phyloP scores from a whole-genome alignment of 2,888 invertebrate species.

The Gasteruption jaculator region DNA sequence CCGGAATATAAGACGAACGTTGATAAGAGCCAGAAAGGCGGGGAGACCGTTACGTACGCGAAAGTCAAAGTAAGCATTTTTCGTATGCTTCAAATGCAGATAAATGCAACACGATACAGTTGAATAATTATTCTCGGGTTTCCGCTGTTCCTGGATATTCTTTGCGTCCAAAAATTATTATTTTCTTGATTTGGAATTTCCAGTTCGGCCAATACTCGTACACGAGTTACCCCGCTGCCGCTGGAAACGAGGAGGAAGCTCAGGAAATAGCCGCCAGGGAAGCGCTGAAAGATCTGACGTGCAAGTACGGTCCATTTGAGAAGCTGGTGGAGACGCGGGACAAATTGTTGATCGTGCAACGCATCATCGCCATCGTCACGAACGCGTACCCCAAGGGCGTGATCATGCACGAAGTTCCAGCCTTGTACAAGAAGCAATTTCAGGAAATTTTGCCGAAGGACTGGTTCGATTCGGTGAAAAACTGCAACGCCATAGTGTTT shows the following conservation, averaged over 20 bases:
- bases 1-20: slow-evolving; percentile 27
- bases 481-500: slow-evolving; percentile 56
- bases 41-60: slow-evolving; percentile 21
- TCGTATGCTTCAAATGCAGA: no score
- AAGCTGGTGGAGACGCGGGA: slow-evolving; percentile 27
- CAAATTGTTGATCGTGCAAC: slow-evolving; percentile 32
- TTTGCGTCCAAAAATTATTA: neutral
- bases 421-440: slow-evolving; percentile 58
- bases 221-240: slow-evolving; percentile 53
- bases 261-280: slow-evolving; percentile 47
- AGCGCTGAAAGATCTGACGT: slow-evolving; percentile 45
- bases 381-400: slow-evolving; percentile 52
- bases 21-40: slow-evolving; percentile 17
- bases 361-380: slow-evolving; percentile 51
- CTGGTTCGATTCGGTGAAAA: slow-evolving; percentile 64
- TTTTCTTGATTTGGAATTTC: neutral
- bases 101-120: no score
- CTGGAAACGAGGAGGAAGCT: slow-evolving; percentile 43
- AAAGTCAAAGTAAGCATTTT: slow-evolving; percentile 26
- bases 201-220: slow-evolving; percentile 45
- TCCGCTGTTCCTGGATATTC: no score
- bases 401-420: slow-evolving; percentile 53
- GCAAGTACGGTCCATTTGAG: slow-evolving; percentile 40
- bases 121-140: no score
- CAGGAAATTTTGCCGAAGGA: slow-evolving; percentile 65